phyloP scores from a whole-genome alignment of 2,888 invertebrate species.

The Abscondita cerata region DNA sequence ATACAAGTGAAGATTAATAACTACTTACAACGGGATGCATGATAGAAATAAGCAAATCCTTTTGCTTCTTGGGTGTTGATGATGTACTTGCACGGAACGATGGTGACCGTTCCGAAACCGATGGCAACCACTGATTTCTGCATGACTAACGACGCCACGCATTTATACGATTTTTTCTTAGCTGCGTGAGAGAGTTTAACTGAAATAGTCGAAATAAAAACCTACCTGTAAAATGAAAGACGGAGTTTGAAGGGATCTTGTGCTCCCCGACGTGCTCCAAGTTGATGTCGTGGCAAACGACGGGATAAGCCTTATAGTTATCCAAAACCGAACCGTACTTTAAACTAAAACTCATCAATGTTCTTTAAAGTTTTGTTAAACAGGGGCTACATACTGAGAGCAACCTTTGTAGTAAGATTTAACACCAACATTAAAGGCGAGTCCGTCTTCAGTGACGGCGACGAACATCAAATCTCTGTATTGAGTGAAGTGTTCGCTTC shows the following conservation, averaged over 20 bases:
- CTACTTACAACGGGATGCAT: slow-evolving; percentile 47
- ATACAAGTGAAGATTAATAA: no score
- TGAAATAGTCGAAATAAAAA: no score
- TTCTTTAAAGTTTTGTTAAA: neutral
- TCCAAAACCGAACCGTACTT: slow-evolving; percentile 63
- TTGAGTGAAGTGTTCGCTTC: slow-evolving; percentile 42
- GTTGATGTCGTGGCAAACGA: slow-evolving; percentile 61
- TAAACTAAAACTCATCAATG: slow-evolving; percentile 57
- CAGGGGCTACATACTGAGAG: slow-evolving; percentile 62
- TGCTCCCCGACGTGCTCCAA: slow-evolving; percentile 61
- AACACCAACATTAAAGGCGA: slow-evolving; percentile 63
- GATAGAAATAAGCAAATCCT: slow-evolving; percentile 57
- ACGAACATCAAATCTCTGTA: slow-evolving; percentile 49
- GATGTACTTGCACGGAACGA: slow-evolving; percentile 47
- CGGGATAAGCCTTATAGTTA: slow-evolving; percentile 55
- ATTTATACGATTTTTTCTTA: slow-evolving; percentile 38
- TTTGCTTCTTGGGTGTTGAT: slow-evolving; percentile 54
- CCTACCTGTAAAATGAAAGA: slow-evolving; percentile 55
- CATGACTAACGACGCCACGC: slow-evolving; percentile 44
- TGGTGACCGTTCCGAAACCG: slow-evolving; percentile 41
- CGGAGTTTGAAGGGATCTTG: slow-evolving; percentile 60
- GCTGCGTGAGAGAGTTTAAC: no score
- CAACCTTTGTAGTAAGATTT: slow-evolving; percentile 62
- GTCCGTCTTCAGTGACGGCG: slow-evolving; percentile 62
- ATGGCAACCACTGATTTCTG: slow-evolving; percentile 18